Base-by-base conservation (phyloP, 2,888 invertebrate species). In the Onthophagus sagittarius region DNA sequence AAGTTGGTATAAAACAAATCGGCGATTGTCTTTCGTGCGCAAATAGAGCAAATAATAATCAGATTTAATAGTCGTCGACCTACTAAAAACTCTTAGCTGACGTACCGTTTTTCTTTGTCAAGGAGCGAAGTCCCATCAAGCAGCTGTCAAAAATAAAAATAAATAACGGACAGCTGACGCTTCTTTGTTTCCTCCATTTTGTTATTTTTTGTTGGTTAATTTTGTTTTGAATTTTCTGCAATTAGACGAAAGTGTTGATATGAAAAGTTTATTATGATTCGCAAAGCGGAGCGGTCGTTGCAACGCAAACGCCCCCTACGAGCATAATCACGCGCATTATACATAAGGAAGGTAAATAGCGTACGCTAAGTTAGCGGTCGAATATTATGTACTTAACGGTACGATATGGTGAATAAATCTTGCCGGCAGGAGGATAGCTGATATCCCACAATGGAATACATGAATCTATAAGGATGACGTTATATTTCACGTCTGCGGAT, bases 381-480 rank as follows among this genome's bases (percentile, higher is more conserved):
- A 53, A 53, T 53, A 53, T 53, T 53, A 53, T 53, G 39, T 53
- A 53, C 39, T 53, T 53, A 53, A 53, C 39, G 39, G 39, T 53
- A 53, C 39, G 39, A 53, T 53, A 53, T 53, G 39, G 39, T 53
- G 39, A 53, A 53, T 53, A 53, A 53, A 53, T 53, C 39, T 53
- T 53, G 39, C 39, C 39, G 39, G 39, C 39, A 53, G 39, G 39
- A 53, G 39, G 39, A 53, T 53, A 9, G 39, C 39, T 53, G 39
- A 53, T 53, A 53, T 53, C 39, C 39, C 39, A 53, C 39, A 23
- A 67, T 67, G 67, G 67, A 67, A 67, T 67, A 67, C 67, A 67
- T 67, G 67, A 67, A 67, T 67, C 32, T 23, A 67, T 67, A 67
- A 67, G 67, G 9, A 7, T 53, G 39, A 53, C 39, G 11, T 53